Base-by-base conservation (phyloP, 1,140 invertebrate genomes). In the Atta texana region DNA sequence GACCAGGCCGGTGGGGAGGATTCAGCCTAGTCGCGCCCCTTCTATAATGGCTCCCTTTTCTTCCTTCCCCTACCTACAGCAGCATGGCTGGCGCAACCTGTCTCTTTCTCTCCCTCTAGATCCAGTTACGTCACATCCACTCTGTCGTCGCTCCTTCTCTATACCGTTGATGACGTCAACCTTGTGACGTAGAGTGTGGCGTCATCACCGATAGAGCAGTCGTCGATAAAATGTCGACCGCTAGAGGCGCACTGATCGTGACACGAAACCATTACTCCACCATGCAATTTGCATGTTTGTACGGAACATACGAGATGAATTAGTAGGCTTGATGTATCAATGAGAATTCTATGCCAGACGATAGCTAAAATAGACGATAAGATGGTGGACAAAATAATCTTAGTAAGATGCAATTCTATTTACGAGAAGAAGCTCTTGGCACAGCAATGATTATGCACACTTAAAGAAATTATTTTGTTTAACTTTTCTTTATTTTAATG, bases 11-110 rank as follows among this genome's bases (percentile, higher is more conserved):
- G 94, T 92, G 93, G 94, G 95, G 94, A 95, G 94, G 95, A 95
- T 95, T 95, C 94, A 94, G 92, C 94, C 94, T 95, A 95, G 95
- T 95, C 95, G 95, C 95, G 95, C 95, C 95, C 95, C 95, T 95
- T 95, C 95, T 94, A 95, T 95, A 95, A 95, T 95, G 95, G 95
- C 95, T 95, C 94, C 95, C 94, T 95, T 95, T 95, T 94, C 94
- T 95, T 95, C 94, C 94, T 95, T 95, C 94, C 95, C 94, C 93
- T 95, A 94, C 92, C 89, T 69, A 78, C 86, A 59, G 63, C 94
- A 95, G 94, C 92, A 95, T 95, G 95, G 95, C 95, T 95, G 94
- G 93, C 93, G 81, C 84, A 80, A 63, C 57, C 39, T 74, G 61
- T 90, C 86, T 90, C 89, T 87, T 92, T 87, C 87, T 82, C 87